Conservation (phyloP, 2,113 vertebrate genomes). For the Neogobius melanostomus region DNA sequence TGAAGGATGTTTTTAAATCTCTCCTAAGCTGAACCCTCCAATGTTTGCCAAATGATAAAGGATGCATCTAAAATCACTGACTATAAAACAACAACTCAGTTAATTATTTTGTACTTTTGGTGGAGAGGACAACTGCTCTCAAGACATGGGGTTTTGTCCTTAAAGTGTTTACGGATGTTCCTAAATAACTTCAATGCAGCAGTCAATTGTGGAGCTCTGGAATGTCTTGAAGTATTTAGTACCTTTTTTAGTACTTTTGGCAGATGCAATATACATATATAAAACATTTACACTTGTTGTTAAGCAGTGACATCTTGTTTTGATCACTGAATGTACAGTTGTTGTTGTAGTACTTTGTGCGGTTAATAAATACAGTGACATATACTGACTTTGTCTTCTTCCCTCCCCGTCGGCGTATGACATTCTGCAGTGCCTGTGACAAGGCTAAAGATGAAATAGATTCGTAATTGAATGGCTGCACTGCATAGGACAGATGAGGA, state of each 20-base stretch:
- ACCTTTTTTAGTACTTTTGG: not conserved
- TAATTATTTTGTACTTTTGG: not conserved
- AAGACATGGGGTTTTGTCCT: not conserved
- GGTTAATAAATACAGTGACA: constrained; percentile 49
- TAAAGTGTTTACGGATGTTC: not conserved
- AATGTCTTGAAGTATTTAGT: not conserved
- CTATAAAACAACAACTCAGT: not conserved
- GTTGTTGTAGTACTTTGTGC: constrained; percentile 26
- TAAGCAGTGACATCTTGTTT: constrained; percentile 16
- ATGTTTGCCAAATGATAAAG: no score
- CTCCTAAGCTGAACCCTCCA: no score
- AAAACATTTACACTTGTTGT: not conserved
- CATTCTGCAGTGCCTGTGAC: constrained; percentile 5
- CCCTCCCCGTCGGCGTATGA: not conserved
- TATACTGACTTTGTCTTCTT: constrained; percentile 39
- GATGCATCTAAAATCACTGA: not conserved
- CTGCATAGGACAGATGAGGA: constrained; percentile 6
- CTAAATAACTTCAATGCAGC: not conserved
- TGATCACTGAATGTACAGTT: constrained; percentile 34
- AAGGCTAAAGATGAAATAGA: constrained; percentile 27
- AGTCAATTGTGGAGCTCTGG: not conserved
- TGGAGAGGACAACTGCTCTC: not conserved
- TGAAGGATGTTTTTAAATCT: no score
- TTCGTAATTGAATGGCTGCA: constrained; percentile 10
- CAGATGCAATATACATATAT: not conserved